Base-by-base conservation (phyloP, 1,140 invertebrate genomes). In the Drosophila ogumai region DNA sequence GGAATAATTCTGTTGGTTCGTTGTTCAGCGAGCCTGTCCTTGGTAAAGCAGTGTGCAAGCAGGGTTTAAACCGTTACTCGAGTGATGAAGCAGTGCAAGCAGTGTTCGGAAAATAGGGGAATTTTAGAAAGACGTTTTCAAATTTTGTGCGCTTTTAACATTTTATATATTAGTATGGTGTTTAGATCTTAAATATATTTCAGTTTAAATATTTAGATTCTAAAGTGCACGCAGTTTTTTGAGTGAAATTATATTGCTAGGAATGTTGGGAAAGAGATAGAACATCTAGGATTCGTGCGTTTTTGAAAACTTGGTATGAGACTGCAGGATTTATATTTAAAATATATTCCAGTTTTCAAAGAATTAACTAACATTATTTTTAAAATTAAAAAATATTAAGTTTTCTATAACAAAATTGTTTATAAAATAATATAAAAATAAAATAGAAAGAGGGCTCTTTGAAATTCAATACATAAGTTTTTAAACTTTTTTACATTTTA, bases 71-170 rank as follows among this genome's bases (percentile, higher is more conserved):
- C 28, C 10, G 15, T 34, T 50, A 13, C 9, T 1, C 28, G 9
- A 28, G 22, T n/a, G 9, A 13, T 6, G 7, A 58, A 57, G 52
- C 61, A 43, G 61, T 56, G 17, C 17, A 12, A 47, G 7, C 7
- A 9, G 22, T 28, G 43, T 13, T 6, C 13, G 34, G 12, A 36
- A 36, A 36, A 9, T 47, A 15, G 15, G 46, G 46, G n/a, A 49
- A 10, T 49, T 28, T 49, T 49, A 1, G 2, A 49, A 49, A 6
- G 4, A 28, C 1, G 22, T 9, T 15, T 46, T 41, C 0, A 10
- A 17, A 4, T 22, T 47, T 47, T 3, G 7, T 15, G 13, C 0
- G 12, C 12, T 25, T 47, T 25, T 2, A 28, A n/a, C 13, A 15
- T 5, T 22, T 13, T 2, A 44, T 13, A 36, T 5, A 13, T 13